phyloP scores from a whole-genome alignment of 2,113 vertebrate species.

The Salvelinus alpinus region DNA sequence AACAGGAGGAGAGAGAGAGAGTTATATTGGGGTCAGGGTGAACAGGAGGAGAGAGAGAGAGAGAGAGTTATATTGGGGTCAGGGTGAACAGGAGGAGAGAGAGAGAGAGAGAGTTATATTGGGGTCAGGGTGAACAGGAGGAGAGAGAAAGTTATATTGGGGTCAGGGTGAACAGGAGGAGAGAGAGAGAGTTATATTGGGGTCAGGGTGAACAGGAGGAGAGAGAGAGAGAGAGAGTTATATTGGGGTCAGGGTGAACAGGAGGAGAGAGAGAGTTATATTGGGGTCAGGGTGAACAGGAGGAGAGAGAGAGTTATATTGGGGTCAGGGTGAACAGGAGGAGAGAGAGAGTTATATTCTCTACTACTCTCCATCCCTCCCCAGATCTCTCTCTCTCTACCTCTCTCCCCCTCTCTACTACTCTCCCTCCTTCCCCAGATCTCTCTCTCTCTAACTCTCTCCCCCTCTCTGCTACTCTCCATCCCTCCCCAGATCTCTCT shows the following conservation, averaged over 20 bases:
- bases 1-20: background rate
- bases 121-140: constrained; percentile 19
- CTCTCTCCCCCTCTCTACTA: no score
- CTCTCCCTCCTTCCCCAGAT: no score
- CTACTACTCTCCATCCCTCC: no score
- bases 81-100: constrained; percentile 11
- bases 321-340: constrained; percentile 24
- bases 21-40: constrained; percentile 28
- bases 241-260: no score
- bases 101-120: constrained; percentile 3
- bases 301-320: constrained; percentile 10
- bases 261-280: no score
- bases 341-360: background rate
- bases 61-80: constrained; percentile 23
- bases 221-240: no score
- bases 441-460: constrained; percentile 6
- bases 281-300: constrained; percentile 26
- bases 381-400: no score
- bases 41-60: background rate
- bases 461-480: background rate
- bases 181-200: constrained; percentile 16
- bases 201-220: constrained; percentile 22
- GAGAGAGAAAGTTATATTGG: constrained; percentile 15
- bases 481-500: no score
- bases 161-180: constrained; percentile 22